Base-by-base conservation (phyloP, 2,797 vertebrate genomes). In the Aplochiton taeniatus region DNA sequence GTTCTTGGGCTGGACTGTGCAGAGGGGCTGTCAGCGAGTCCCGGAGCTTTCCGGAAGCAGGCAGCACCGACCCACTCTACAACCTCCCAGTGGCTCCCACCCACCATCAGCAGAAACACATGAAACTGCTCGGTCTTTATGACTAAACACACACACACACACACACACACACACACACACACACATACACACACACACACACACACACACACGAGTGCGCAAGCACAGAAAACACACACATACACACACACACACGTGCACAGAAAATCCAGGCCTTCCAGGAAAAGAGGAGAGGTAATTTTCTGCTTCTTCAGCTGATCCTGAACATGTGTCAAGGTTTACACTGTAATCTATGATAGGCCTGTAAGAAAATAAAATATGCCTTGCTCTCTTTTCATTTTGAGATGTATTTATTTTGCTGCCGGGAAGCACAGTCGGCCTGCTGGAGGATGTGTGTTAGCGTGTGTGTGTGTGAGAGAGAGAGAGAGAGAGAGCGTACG, bases 241-340 rank as follows among this genome's bases (percentile, higher is more conserved):
- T 3, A 6, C 31, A 31, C 6, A 31, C 31, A 78, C 73, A 83
- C 78, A 68, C 77, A 69, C 31, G 3, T 3, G 31, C 31, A 31
- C 6, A 6, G 31, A 31, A 31, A 31, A 31, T 5, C 50, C 10
- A 50, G 66, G 70, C 61, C 18, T 76, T 82, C 73, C 62, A 74
- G 79, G 66, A 87, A 89, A 72, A 63, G 72, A 62, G 46, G 49
- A 72, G 74, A 79, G 74, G 77, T 81, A 65, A 87, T 89, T 90
- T 89, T 89, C 82, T 82, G 81, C 81, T 80, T 84, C 84, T 86
- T 77, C 73, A 80, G 77, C 82, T 89, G 89, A 91, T 92, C 86
- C 85, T 79, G 73, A 90, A 88, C 90, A 91, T 87, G 87, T 91
- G 90, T 89, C 84, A 49, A 31, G 81, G 77, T 89, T 89, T 83